Evolutionary conservation across 30 jellyfish, hydroid and myxozoan genomes (phyloP), one percentile per base, ranked within the genome.

Genomic region (Turritopsis rubra): DNA sequence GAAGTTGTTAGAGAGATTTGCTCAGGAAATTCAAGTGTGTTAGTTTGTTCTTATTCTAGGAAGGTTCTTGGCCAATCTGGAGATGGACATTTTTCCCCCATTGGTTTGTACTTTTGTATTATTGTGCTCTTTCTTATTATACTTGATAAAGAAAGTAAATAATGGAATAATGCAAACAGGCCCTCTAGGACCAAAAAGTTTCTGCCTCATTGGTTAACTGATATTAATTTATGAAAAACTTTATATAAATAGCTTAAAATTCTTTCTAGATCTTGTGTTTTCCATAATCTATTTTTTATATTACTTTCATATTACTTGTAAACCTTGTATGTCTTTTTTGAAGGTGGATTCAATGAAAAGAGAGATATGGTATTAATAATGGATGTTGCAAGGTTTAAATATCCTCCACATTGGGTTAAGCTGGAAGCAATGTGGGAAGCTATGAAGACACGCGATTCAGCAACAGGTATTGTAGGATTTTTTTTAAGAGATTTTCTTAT

Each of bases 321-420:
- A 41, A 41, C 60, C 5, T n/a, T n/a, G n/a, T 89, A n/a, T n/a
- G 74, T 81, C 76, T 76, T 91, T n/a, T 90, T 91, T 29, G 70
- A 75, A 22, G 97, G 91, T 65, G 97, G 92, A 16, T 90, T 85
- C 72, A 84, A 90, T 68, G 93, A 91, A n/a, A 88, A 76, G 18
- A 81, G 66, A 79, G 97, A 90, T 76, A 74, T 90, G 82, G 89
- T 90, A 9, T 79, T 90, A 18, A 81, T 90, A 3, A 83, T 90
- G 52, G 97, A 90, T 78, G 95, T 85, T 20, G 97, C 97, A 52
- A 54, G 97, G 27, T 90, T 90, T 86, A 90, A 90, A 75, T 90
- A 90, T 74, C 97, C 97, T 19, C 97, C 97, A 65, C 95, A 90
- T 73, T 90, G 97, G 97, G 95, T 90, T 28, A 79, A 85, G 53